Evolutionary conservation across 2,888 invertebrate genomes (phyloP), one percentile per base, ranked within the genome.

Genomic region (Rhaphigaster nebulosa): DNA sequence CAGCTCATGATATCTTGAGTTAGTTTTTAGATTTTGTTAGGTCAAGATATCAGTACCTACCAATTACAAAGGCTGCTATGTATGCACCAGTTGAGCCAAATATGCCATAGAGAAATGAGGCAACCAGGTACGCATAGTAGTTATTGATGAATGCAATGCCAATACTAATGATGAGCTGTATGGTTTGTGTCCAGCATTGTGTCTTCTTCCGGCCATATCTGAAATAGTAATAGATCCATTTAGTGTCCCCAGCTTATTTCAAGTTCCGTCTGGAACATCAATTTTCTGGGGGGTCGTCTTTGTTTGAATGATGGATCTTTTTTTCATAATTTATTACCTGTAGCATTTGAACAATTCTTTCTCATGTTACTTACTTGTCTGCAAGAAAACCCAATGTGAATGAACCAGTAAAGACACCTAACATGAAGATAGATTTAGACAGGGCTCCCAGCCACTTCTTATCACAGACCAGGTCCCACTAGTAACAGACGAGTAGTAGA

Each of bases 51-150:
- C 20, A 65, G 18, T 60, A 93, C 93, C 93, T 93, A 94, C 94
- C 94, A n/a, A 95, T 92, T 29, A 95, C 95, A 92, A 95, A 95
- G 76, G 95, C 95, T 45, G 95, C 94, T 91, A 95, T 96, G 93
- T 96, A 96, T 38, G 96, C 95, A 13, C 97, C 97, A 2, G 97
- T 97, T 0, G 97, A 97, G 60, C 97, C 97, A 92, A 97, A 97
- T 91, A 97, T 96, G 50, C 97, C 97, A 93, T 97, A 96, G 15
- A 97, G 93, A 93, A 96, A 97, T 91, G 96, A 93, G 23, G 96
- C 93, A 0, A 94, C 94, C 92, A 97, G 93, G 93, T 97, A 97
- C 0, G 96, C 95, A 94, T 96, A 96, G 93, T 96, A 97, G 93
- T 97, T 96, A 0, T 97, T 96, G 80, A 97, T 95, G 92, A 97